Evolutionary conservation across 2,797 vertebrate species (phyloP).

Genomic region (Microhierax caerulescens): DNA sequence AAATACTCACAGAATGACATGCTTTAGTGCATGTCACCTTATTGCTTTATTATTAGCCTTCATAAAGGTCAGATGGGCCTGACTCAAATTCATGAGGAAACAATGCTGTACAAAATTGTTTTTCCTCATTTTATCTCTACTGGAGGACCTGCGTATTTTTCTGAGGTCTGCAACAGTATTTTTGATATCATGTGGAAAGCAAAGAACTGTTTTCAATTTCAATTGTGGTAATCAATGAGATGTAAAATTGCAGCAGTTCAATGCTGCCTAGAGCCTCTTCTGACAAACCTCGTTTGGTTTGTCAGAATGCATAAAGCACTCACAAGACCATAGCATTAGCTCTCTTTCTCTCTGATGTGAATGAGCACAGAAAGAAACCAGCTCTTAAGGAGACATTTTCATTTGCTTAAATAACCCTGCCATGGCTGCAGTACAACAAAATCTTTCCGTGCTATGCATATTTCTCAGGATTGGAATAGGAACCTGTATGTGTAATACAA

Average conservation of each 20-base stretch:
- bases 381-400: slow-evolving; percentile 40
- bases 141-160: neutral
- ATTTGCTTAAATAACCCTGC: slow-evolving; percentile 39
- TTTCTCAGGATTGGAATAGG: neutral
- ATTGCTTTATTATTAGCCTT: slow-evolving; percentile 54
- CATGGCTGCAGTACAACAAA: neutral
- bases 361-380: slow-evolving; percentile 33
- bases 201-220: slow-evolving; percentile 43
- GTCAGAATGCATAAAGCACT: slow-evolving; percentile 66
- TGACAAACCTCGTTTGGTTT: slow-evolving; percentile 66
- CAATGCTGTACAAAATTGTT: neutral
- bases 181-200: slow-evolving; percentile 27
- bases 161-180: neutral
- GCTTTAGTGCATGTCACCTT: neutral
- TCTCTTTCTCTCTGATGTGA: slow-evolving; percentile 38
- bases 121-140: neutral
- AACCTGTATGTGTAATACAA: neutral
- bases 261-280: slow-evolving; percentile 63
- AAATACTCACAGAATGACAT: neutral
- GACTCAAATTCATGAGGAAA: neutral
- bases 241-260: slow-evolving; percentile 71
- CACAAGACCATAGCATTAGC: slow-evolving; percentile 49
- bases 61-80: slow-evolving; percentile 6
- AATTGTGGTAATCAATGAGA: slow-evolving; percentile 68
- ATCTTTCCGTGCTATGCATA: neutral